Evolutionary conservation across 1,140 invertebrate genomes (phyloP), one percentile per base, ranked within the genome.

Genomic region (Platyscapa corneri): DNA sequence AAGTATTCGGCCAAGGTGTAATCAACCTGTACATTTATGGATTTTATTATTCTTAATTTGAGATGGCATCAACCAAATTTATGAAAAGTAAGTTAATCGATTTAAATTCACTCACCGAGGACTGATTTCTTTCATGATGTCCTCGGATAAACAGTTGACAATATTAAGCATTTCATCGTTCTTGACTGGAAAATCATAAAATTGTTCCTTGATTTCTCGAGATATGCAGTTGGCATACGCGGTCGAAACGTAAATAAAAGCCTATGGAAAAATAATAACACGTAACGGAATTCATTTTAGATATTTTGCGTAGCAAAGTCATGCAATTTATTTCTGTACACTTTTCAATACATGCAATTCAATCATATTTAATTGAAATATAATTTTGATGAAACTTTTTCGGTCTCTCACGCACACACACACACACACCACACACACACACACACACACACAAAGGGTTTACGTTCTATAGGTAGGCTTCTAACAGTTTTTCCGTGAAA

Each of bases 1-100:
- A 97, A 1, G 96, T 96, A 88, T 97, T 97, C 0, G 96, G 95
- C 93, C 95, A 95, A 23, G 94, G 93, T 77, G 94, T 94, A 20
- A 96, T 89, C 67, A 95, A 92, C 83, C 95, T 96, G 90, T 18
- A 91, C 92, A 85, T 78, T 53, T 12, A 39, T 12, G 37, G 37
- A 49, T 81, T 12, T 16, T 64, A 60, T 39, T 39, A 64, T 46
- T 56, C 3, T 46, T 8, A n/a, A n/a, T n/a, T n/a, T n/a, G n/a
- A n/a, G n/a, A n/a, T n/a, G n/a, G n/a, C n/a, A n/a, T n/a, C n/a
- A n/a, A n/a, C n/a, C n/a, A 49, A 30, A 32, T 53, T 53, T 53
- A 0, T 67, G 20, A 39, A 78, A 56, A 30, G n/a, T n/a, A n/a
- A n/a, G n/a, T n/a, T n/a, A n/a, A n/a, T n/a, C n/a, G n/a, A n/a